phyloP scores from a whole-genome alignment of 2,888 invertebrate species.

The Brachylomia viminalis region DNA sequence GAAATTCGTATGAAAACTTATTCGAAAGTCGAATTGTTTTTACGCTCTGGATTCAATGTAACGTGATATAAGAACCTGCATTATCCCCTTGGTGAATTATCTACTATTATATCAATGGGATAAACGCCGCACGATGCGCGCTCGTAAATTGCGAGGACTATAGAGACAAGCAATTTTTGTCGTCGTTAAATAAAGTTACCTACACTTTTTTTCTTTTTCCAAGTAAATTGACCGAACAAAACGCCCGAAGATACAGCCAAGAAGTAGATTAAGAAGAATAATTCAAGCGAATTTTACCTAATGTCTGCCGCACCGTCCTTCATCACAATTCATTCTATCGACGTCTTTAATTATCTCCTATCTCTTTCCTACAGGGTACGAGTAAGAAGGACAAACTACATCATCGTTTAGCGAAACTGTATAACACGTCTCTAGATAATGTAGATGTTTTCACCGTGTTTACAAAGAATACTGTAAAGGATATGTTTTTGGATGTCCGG shows the following conservation, averaged over 20 bases:
- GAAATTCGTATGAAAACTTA: no score
- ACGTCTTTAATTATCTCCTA: constrained; percentile 24
- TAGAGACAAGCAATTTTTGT: constrained; percentile 13
- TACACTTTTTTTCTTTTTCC: constrained; percentile 25
- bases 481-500: constrained; percentile 94
- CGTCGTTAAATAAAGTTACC: constrained; percentile 13
- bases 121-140: no score
- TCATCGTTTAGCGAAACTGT: constrained; percentile 90
- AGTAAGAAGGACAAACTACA: constrained; percentile 94
- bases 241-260: constrained; percentile 25
- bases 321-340: constrained; percentile 51
- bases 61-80: neutral
- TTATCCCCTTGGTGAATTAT: neutral
- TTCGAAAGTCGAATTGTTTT: neutral
- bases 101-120: neutral
- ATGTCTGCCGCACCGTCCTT: constrained; percentile 41
- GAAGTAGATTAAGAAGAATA: constrained; percentile 50
- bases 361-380: constrained; percentile 84
- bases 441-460: constrained; percentile 98
- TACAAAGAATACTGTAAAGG: constrained; percentile 91
- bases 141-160: neutral
- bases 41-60: neutral
- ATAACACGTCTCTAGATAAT: constrained; percentile 95
- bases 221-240: constrained; percentile 43
- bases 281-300: constrained; percentile 56